These are phyloP conservation scores for Mus spretus DNA, from an alignment of 2,797 vertebrate genomes.

Conservation along the genomic window DNA sequence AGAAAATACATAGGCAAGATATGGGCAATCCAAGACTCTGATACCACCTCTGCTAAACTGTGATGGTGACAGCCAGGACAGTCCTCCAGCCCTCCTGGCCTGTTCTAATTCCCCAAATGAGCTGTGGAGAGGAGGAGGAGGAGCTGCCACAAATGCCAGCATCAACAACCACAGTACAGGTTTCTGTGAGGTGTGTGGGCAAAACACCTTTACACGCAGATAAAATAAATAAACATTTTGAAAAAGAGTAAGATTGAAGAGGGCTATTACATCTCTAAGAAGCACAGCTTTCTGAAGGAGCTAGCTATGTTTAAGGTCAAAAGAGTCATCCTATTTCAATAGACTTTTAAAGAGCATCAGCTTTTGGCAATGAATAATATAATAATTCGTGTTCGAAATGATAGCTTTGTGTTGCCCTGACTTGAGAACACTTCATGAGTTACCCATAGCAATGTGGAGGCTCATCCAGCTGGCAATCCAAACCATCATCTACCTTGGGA, in stretches of 20 bases:
- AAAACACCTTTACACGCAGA: neutral
- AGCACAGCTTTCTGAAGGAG: constrained; percentile 7
- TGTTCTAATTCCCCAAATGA: neutral
- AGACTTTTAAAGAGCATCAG: constrained; percentile 45
- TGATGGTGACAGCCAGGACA: neutral
- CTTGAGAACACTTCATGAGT: neutral
- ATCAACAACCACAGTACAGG: neutral
- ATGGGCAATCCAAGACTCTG: neutral
- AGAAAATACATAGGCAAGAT: neutral
- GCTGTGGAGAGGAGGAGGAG: neutral
- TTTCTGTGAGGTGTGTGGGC: too few relatives aligned
- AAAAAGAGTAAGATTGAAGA: neutral
- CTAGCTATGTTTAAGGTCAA: neutral
- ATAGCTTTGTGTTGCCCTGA: constrained; percentile 22
- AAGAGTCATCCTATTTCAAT: constrained; percentile 12
- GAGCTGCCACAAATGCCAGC: neutral
- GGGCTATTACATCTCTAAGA: neutral
- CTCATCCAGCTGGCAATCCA: neutral
- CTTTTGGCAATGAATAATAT: constrained; percentile 39
- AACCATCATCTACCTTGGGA: neutral
- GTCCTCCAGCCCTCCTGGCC: neutral
- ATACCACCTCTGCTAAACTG: neutral
- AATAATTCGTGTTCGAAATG: constrained; percentile 48
- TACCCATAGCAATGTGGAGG: neutral
- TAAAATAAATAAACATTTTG: neutral